Evolutionary conservation across 2,888 invertebrate genomes (phyloP).

Genomic region (Encarsia formosa): DNA sequence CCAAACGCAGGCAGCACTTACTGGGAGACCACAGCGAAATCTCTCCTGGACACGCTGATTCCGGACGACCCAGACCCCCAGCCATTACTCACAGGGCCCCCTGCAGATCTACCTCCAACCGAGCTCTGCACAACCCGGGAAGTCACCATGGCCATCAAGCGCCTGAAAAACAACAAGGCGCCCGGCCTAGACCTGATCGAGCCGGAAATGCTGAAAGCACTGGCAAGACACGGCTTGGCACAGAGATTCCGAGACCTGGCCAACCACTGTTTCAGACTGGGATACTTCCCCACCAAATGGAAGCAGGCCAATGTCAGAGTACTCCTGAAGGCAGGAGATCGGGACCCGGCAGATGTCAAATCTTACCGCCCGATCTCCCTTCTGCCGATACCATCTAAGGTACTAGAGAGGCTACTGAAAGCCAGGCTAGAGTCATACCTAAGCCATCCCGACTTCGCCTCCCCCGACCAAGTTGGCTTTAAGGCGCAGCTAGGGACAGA

Average conservation of each 20-base stretch:
- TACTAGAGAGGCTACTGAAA: neutral
- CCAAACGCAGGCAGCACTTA: neutral
- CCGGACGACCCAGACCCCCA: neutral
- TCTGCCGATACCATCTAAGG: neutral
- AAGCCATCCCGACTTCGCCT: neutral
- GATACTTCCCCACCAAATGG: neutral
- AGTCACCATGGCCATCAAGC: neutral
- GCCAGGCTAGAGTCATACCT: neutral
- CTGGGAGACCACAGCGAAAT: neutral
- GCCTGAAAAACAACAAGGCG: neutral
- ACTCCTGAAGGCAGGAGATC: neutral
- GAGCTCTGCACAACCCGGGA: neutral
- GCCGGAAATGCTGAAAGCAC: neutral
- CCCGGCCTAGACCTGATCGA: neutral
- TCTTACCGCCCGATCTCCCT: neutral
- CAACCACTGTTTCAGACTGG: neutral
- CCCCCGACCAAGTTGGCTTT: neutral
- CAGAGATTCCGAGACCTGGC: neutral
- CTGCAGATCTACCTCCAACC: neutral
- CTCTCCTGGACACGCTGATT: neutral
- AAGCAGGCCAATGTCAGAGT: neutral
- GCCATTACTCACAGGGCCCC: neutral
- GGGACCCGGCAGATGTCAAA: neutral
- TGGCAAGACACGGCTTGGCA: neutral
- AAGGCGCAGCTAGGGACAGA: neutral